These are phyloP conservation scores for Tetranychus truncatus DNA, from an alignment of 2,888 invertebrate species.

Conservation along the genomic window DNA sequence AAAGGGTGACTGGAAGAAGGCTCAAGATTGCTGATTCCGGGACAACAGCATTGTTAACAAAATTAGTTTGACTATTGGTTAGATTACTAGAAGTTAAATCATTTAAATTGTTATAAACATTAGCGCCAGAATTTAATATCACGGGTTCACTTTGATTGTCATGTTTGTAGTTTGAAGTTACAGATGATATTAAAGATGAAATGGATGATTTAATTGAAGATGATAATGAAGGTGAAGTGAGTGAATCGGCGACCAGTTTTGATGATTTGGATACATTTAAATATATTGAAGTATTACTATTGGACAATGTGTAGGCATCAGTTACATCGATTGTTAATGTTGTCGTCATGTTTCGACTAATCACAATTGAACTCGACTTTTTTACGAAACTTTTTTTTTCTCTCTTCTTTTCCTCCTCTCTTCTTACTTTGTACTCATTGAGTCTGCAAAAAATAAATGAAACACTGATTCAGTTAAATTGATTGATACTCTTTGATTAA, in stretches of 20 bases:
- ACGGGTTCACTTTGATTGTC: neutral
- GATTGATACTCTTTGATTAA: too few relatives aligned
- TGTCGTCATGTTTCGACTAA: neutral
- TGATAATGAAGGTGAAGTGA: neutral
- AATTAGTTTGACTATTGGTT: too few relatives aligned
- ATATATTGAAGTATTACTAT: neutral
- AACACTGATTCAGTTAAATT: too few relatives aligned
- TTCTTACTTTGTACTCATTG: too few relatives aligned
- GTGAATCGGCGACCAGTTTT: too few relatives aligned
- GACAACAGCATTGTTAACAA: too few relatives aligned
- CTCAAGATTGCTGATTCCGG: too few relatives aligned
- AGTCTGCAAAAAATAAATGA: too few relatives aligned
- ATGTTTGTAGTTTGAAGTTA: neutral
- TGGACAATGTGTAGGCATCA: neutral
- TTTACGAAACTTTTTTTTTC: neutral
- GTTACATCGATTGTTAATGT: neutral
- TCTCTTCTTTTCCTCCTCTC: too few relatives aligned
- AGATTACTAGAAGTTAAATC: too few relatives aligned
- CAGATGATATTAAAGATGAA: neutral
- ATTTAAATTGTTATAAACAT: too few relatives aligned
- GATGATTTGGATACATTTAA: neutral
- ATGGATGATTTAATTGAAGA: neutral
- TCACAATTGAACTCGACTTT: neutral
- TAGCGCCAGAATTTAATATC: neutral
- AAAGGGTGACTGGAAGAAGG: neutral